phyloP scores from a whole-genome alignment of 2,888 invertebrate genomes.

The Phymatocera aterrima region DNA sequence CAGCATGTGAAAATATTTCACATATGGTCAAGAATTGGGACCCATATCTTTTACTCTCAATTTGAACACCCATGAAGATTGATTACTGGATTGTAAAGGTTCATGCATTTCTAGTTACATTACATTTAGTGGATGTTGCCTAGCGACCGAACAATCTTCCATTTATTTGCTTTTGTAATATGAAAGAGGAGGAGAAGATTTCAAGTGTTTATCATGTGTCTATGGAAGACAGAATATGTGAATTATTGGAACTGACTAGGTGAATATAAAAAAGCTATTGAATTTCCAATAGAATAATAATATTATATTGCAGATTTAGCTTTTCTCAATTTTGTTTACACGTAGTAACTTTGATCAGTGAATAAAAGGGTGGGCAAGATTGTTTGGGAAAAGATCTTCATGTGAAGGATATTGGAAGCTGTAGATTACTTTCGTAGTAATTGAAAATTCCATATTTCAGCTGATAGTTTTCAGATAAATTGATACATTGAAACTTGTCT shows the following conservation, averaged over 20 bases:
- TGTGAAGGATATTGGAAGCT: too few relatives aligned
- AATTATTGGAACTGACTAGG: not conserved
- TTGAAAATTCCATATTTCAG: too few relatives aligned
- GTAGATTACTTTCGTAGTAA: too few relatives aligned
- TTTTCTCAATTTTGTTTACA: too few relatives aligned
- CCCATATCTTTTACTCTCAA: not conserved
- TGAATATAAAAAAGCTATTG: not conserved
- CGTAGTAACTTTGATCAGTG: too few relatives aligned
- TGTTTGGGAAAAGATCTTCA: too few relatives aligned
- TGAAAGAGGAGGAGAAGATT: not conserved
- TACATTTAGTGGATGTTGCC: constrained; percentile 8
- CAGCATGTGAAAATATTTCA: too few relatives aligned
- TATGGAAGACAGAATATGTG: not conserved
- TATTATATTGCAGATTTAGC: not conserved
- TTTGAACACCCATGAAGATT: not conserved
- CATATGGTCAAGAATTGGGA: too few relatives aligned
- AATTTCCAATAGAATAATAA: not conserved
- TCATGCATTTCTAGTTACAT: not conserved
- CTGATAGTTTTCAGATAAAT: too few relatives aligned
- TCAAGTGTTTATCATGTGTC: not conserved
- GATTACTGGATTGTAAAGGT: not conserved
- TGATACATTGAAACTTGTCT: too few relatives aligned
- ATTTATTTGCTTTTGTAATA: not conserved
- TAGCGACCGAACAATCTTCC: constrained; percentile 11
- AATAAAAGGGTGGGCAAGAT: too few relatives aligned